Evolutionary conservation across 1,140 invertebrate species (phyloP).

Genomic region (Drosophila pseudoobscura): DNA sequence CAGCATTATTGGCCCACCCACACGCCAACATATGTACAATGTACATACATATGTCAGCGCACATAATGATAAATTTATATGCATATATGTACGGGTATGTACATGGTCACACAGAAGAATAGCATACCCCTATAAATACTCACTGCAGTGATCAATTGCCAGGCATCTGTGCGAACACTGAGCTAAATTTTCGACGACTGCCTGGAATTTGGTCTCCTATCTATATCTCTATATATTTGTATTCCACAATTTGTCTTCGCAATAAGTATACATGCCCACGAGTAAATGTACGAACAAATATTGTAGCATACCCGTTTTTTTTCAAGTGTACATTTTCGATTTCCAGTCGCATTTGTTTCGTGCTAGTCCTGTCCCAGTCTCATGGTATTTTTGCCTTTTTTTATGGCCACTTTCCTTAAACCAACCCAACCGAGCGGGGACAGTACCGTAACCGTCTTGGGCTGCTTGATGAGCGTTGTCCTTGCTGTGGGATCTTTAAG

Average conservation of each 20-base stretch:
- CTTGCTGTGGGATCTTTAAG: conserved; percentile 63
- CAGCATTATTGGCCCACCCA: conserved; percentile 55
- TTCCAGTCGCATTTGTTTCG: conserved; percentile 35
- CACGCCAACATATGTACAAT: background rate
- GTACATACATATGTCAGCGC: too few species aligned
- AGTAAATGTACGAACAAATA: too few species aligned
- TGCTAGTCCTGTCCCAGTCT: conserved; percentile 28
- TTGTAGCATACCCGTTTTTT: background rate
- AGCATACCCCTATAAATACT: conserved; percentile 26
- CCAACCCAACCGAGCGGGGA: conserved; percentile 29
- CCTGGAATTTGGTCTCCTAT: background rate
- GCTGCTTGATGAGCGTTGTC: conserved; percentile 38
- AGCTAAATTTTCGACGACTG: too few species aligned
- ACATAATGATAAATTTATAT: conserved; percentile 4
- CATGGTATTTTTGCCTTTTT: conserved; percentile 23
- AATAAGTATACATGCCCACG: too few species aligned
- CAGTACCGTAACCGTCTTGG: background rate
- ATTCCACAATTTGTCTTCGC: background rate
- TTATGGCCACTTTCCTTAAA: conserved; percentile 41
- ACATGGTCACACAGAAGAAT: background rate
- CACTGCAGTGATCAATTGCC: conserved; percentile 56
- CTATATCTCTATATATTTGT: background rate
- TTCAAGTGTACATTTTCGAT: conserved; percentile 17
- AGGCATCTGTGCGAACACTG: conserved; percentile 42
- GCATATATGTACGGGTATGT: background rate